Evolutionary conservation across 2,888 invertebrate species (phyloP).

Genomic region (Metacarcinus magister): DNA sequence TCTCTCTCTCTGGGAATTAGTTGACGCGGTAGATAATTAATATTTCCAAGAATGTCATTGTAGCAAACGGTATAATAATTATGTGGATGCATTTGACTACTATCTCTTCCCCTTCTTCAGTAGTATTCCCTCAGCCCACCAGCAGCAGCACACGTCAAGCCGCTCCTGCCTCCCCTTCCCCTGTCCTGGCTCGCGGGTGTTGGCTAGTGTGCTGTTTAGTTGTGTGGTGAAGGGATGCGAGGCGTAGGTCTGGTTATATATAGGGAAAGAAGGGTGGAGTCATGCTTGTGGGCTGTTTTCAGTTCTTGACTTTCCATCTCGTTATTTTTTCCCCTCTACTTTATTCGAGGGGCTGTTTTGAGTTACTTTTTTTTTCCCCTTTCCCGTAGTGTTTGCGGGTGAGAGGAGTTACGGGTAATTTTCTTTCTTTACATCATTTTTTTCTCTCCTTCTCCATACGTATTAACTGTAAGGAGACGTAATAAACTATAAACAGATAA

Average conservation of each 20-base stretch:
- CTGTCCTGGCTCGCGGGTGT: neutral
- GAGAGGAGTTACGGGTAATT: neutral
- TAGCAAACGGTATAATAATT: neutral
- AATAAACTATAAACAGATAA: neutral
- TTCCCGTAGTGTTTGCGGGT: neutral
- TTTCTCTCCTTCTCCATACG: neutral
- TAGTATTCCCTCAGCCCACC: neutral
- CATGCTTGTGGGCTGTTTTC: neutral
- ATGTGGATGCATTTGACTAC: neutral
- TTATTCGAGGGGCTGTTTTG: neutral
- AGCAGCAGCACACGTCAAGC: neutral
- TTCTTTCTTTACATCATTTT: neutral
- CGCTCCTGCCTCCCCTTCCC: neutral
- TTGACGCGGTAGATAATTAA: neutral
- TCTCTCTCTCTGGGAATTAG: neutral
- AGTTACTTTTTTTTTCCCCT: neutral
- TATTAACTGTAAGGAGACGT: neutral
- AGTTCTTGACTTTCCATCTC: neutral
- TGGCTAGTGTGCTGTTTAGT: neutral
- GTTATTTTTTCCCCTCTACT: neutral
- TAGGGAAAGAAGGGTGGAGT: neutral
- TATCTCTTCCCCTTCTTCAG: neutral
- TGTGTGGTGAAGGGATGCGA: neutral
- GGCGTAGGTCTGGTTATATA: neutral
- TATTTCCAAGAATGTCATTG: conserved; percentile 1